These are phyloP conservation scores for Dorcus hopei DNA, from an alignment of 2,888 invertebrate species.

Conservation along the genomic window DNA sequence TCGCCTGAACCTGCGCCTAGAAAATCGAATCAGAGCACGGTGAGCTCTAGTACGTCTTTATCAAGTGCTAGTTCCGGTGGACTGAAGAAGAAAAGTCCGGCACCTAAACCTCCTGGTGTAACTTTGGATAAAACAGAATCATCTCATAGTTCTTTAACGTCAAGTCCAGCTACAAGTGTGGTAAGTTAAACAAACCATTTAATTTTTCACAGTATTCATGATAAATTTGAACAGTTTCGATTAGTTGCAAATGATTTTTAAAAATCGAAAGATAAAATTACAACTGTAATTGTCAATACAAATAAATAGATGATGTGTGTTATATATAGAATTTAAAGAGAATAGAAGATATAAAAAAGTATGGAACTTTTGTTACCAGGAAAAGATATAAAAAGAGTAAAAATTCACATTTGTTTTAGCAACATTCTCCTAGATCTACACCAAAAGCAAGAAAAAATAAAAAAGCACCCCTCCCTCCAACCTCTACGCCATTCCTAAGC, in stretches of 20 bases:
- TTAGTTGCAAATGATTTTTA: neutral
- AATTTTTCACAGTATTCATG: too few species aligned
- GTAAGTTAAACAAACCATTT: slow-evolving; percentile 34
- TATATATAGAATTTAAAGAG: too few species aligned
- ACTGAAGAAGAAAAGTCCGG: slow-evolving; percentile 63
- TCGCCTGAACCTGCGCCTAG: slow-evolving; percentile 43
- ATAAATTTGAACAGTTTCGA: neutral
- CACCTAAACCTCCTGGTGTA: slow-evolving; percentile 62
- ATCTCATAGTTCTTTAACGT: slow-evolving; percentile 35
- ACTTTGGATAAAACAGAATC: slow-evolving; percentile 28
- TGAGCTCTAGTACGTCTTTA: slow-evolving; percentile 47
- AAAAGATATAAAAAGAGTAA: neutral
- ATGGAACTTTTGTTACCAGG: neutral
- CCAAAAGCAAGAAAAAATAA: slow-evolving; percentile 60
- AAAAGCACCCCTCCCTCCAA: slow-evolving; percentile 65
- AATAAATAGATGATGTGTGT: too few species aligned
- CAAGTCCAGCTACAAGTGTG: slow-evolving; percentile 43
- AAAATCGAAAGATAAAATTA: neutral
- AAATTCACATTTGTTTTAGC: slow-evolving; percentile 27
- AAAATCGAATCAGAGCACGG: slow-evolving; percentile 37
- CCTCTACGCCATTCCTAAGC: slow-evolving; percentile 34
- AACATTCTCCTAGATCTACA: slow-evolving; percentile 47
- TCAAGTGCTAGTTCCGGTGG: slow-evolving; percentile 42
- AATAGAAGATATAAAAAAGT: too few species aligned
- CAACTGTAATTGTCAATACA: too few species aligned